Conservation (phyloP, 2,113 vertebrate genomes). For the Barnardius zonarius region DNA sequence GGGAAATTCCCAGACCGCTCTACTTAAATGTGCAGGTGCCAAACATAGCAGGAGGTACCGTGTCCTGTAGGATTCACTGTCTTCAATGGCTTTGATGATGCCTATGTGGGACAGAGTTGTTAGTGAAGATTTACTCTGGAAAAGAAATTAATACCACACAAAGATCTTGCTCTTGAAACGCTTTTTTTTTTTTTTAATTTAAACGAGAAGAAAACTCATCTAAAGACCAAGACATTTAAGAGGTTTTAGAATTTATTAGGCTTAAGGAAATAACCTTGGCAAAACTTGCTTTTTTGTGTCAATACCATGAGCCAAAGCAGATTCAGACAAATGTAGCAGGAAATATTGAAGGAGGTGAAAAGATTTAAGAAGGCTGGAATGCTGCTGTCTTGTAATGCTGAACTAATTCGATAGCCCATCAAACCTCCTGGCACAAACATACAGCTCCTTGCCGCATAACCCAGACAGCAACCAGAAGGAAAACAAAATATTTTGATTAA, state of each 20-base stretch:
- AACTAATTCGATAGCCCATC: constrained; percentile 1
- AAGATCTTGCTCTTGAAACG: background rate
- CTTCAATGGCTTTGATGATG: background rate
- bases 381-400: background rate
- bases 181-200: background rate
- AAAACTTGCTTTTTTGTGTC: constrained; percentile 23
- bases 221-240: background rate
- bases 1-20: background rate
- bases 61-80: background rate
- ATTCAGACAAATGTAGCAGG: background rate
- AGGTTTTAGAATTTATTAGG: constrained; percentile 13
- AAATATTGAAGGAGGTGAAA: background rate
- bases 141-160: background rate
- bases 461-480: background rate
- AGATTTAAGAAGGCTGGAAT: background rate
- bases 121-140: background rate
- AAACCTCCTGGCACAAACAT: background rate
- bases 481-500: background rate
- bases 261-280: constrained; percentile 21
- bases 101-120: background rate
- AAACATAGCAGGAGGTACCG: background rate
- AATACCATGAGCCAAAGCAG: constrained; percentile 8
- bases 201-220: background rate
- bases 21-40: background rate
- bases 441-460: background rate